Conservation (phyloP, 2,888 invertebrate species). For the Salticus scenicus region DNA sequence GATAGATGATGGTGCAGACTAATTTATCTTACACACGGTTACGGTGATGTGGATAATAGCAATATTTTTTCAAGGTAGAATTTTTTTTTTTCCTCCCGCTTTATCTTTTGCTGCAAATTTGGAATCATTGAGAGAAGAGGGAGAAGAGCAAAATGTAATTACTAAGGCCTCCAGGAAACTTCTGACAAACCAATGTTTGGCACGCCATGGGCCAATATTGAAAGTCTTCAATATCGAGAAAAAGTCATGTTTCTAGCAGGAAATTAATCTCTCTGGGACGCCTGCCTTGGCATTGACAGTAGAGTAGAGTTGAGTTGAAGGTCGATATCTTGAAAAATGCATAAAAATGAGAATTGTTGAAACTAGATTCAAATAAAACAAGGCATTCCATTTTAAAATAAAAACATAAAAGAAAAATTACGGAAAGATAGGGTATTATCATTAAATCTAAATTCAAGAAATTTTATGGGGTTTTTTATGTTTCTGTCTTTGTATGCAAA, state of each 20-base stretch:
- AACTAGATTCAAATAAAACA: neutral
- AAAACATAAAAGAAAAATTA: neutral
- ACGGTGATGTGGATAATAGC: conserved; percentile 60
- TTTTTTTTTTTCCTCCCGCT: neutral
- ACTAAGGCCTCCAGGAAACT: conserved; percentile 37
- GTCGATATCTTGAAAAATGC: neutral
- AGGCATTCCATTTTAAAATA: neutral
- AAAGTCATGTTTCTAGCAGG: conserved; percentile 65
- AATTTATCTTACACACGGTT: conserved; percentile 67
- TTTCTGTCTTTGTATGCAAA: too few relatives aligned
- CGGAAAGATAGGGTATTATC: too few relatives aligned
- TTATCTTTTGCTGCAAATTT: conserved; percentile 58
- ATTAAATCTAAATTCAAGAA: too few relatives aligned
- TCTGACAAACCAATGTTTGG: conserved; percentile 64
- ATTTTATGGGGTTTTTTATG: too few relatives aligned
- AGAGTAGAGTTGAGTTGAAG: conserved; percentile 9
- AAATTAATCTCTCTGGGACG: conserved; percentile 52
- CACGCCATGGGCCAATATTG: conserved; percentile 68
- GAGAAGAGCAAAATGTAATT: conserved; percentile 50
- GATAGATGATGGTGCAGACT: conserved; percentile 56
- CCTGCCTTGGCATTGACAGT: conserved; percentile 25
- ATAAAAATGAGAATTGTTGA: neutral
- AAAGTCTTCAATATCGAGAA: conserved; percentile 67
- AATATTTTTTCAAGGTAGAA: conserved; percentile 30
- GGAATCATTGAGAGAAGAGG: conserved; percentile 35